phyloP scores from a whole-genome alignment of 2,797 vertebrate species.

The Hippoglossus hippoglossus region DNA sequence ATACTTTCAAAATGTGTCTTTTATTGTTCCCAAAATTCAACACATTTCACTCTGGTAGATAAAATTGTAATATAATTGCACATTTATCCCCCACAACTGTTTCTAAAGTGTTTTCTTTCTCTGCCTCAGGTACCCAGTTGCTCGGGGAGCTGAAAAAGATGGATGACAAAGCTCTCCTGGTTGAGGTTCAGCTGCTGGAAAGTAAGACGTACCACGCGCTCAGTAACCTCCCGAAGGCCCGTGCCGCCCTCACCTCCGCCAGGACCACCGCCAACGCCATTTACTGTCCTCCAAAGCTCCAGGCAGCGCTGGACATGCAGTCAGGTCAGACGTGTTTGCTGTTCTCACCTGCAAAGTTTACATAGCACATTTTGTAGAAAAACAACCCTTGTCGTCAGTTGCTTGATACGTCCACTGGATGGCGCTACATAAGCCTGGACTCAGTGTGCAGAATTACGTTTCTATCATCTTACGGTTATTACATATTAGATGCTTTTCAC shows the following conservation, averaged over 20 bases:
- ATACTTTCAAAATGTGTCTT: background rate
- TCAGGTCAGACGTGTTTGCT: slow-evolving; percentile 85
- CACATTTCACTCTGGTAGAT: background rate
- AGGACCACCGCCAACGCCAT: slow-evolving; percentile 98
- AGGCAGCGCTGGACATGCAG: slow-evolving; percentile 99
- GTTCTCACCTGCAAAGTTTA: background rate
- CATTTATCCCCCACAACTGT: background rate
- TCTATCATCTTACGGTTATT: no score
- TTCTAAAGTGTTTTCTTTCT: background rate
- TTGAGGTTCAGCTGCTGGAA: slow-evolving; percentile 98
- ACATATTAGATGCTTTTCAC: no score
- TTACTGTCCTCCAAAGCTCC: slow-evolving; percentile 98
- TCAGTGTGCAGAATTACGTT: no score
- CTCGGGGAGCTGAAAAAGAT: slow-evolving; percentile 98
- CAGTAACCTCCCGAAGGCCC: slow-evolving; percentile 98
- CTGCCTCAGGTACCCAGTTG: slow-evolving; percentile 90
- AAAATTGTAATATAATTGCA: background rate
- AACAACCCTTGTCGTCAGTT: background rate
- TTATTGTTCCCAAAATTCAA: background rate
- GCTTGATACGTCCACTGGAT: slow-evolving; percentile 1
- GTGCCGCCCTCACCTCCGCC: slow-evolving; percentile 97
- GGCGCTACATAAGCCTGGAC: background rate
- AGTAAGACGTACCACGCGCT: slow-evolving; percentile 99
- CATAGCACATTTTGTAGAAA: background rate
- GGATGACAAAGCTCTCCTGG: slow-evolving; percentile 98